phyloP scores from a whole-genome alignment of 1,140 invertebrate genomes.

The Heliothis virescens region DNA sequence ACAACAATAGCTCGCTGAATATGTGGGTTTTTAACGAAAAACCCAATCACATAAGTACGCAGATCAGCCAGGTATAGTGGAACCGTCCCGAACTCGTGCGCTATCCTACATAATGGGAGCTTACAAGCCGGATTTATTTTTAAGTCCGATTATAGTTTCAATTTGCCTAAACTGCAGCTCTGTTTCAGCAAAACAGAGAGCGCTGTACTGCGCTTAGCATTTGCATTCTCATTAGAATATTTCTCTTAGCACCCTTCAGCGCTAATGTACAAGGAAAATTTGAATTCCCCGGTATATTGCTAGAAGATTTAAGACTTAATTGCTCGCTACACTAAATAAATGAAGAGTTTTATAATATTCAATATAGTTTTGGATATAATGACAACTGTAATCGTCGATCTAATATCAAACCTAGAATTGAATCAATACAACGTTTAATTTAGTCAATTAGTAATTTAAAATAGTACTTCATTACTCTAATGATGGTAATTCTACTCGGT shows the following conservation, averaged over 20 bases:
- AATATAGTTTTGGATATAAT: neutral
- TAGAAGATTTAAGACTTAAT: neutral
- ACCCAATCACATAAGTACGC: slow-evolving; percentile 22
- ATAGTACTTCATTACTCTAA: slow-evolving; percentile 15
- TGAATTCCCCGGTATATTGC: slow-evolving; percentile 22
- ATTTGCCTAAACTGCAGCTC: slow-evolving; percentile 38
- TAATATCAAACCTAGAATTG: neutral
- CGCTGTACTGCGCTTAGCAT: slow-evolving; percentile 48
- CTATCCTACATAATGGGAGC: slow-evolving; percentile 1
- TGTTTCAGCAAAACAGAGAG: slow-evolving; percentile 22
- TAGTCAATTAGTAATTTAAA: slow-evolving; percentile 11
- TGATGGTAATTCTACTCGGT: neutral
- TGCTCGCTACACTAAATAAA: slow-evolving; percentile 15
- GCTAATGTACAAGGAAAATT: slow-evolving; percentile 56
- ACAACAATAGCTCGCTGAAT: neutral
- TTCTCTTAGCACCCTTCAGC: slow-evolving; percentile 58
- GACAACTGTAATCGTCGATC: neutral
- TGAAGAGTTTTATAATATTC: neutral
- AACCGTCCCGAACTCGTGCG: neutral
- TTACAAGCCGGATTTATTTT: slow-evolving; percentile 39
- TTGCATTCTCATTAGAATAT: slow-evolving; percentile 66
- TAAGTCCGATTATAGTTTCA: slow-evolving; percentile 34
- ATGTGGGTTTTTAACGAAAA: neutral
- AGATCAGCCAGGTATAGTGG: neutral
- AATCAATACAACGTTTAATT: neutral